A percentile compares a stretch with the other conserved stretches of the same genome.
phyloP scores from a whole-genome alignment of 2,797 vertebrate species.

The Nothura maculosa region DNA sequence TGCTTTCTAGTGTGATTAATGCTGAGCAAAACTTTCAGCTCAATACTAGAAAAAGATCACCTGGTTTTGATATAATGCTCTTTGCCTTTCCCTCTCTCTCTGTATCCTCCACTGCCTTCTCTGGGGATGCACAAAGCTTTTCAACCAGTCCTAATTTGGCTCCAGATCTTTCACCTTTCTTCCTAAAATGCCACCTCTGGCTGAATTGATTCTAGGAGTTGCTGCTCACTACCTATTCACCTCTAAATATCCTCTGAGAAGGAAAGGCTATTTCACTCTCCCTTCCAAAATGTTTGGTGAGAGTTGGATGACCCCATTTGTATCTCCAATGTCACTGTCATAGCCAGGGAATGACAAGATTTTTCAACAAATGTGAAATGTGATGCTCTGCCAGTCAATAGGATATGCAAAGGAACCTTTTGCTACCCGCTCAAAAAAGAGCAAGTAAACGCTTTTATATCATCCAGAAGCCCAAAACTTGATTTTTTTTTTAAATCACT shows the following conservation, averaged over 20 bases:
- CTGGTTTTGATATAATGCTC: slow-evolving; percentile 54
- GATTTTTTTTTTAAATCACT: background rate
- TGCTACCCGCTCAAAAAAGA: background rate
- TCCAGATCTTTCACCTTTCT: background rate
- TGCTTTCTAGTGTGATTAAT: slow-evolving; percentile 59
- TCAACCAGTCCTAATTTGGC: background rate
- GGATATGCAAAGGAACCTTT: background rate
- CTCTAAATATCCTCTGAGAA: slow-evolving; percentile 17
- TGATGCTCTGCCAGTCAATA: slow-evolving; percentile 2
- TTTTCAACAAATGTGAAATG: slow-evolving; percentile 56
- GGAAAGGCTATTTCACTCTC: slow-evolving; percentile 31
- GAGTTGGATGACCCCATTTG: slow-evolving; percentile 18
- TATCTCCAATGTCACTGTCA: slow-evolving; percentile 26
- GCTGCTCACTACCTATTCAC: slow-evolving; percentile 36
- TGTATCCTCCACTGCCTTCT: background rate
- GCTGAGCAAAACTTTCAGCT: slow-evolving; percentile 57
- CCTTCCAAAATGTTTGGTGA: slow-evolving; percentile 22
- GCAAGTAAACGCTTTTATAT: background rate
- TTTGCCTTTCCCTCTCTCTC: background rate
- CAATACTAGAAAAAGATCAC: slow-evolving; percentile 42
- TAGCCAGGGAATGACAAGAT: background rate
- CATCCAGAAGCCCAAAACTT: background rate
- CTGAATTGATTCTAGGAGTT: background rate
- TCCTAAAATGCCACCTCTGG: background rate
- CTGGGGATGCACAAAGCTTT: slow-evolving; percentile 46